Evolutionary conservation across 2,113 vertebrate genomes (phyloP).

Genomic region (Cyanoramphus novaezelandiae): DNA sequence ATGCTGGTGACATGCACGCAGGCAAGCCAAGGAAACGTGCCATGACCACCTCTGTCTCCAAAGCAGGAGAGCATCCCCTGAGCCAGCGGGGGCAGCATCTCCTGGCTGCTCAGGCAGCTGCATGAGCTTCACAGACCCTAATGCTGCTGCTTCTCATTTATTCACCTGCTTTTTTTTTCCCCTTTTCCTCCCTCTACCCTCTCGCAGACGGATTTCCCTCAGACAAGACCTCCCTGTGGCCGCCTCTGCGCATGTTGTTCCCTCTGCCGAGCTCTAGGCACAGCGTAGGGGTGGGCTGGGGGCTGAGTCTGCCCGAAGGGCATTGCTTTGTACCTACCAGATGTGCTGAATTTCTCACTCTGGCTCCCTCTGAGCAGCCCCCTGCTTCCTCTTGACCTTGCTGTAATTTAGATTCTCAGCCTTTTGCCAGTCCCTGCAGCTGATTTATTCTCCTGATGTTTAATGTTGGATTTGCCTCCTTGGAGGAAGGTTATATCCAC

Average conservation of each 20-base stretch:
- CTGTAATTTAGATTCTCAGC: slow-evolving; percentile 44
- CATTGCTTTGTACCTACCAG: slow-evolving; percentile 59
- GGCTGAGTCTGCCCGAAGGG: slow-evolving; percentile 17
- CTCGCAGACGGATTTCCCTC: background rate
- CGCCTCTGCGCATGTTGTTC: accelerated
- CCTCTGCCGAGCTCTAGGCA: background rate
- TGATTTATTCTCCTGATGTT: slow-evolving; percentile 55
- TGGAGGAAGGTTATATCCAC: slow-evolving; percentile 43
- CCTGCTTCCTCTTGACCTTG: slow-evolving; percentile 60
- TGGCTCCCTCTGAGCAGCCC: slow-evolving; percentile 42
- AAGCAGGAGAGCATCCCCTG: background rate
- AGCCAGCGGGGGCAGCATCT: background rate
- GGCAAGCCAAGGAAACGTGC: background rate
- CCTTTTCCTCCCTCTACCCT: background rate
- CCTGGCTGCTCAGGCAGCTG: background rate
- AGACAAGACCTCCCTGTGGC: background rate
- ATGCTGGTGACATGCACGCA: background rate
- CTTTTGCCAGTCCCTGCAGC: slow-evolving; percentile 49
- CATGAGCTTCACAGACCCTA: background rate
- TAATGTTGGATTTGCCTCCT: slow-evolving; percentile 32
- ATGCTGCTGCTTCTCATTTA: slow-evolving; percentile 15
- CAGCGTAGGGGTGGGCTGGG: background rate
- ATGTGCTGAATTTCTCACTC: slow-evolving; percentile 59
- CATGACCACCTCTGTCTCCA: background rate
- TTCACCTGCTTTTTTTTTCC: slow-evolving; percentile 16